Percentiles rank a stretch among this genome's conserved stretches.
phyloP scores from a whole-genome alignment of 2,797 vertebrate genomes.

The Gallinago stenura region DNA sequence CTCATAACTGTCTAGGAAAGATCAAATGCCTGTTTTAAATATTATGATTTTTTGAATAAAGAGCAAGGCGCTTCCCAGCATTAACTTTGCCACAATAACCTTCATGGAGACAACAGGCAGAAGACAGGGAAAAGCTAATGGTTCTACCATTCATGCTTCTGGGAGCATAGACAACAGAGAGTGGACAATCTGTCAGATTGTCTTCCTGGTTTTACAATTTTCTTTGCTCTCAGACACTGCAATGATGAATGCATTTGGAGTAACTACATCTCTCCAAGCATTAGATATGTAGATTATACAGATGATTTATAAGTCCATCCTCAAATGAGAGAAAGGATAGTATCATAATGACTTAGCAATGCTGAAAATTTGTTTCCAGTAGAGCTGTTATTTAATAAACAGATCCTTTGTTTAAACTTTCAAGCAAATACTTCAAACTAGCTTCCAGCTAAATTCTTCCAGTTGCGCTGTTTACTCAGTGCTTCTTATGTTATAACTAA shows the following conservation, averaged over 20 bases:
- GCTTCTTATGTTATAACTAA: constrained; percentile 8
- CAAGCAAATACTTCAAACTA: constrained; percentile 7
- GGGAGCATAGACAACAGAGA: neutral
- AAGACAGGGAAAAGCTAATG: neutral
- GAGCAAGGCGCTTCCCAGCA: neutral
- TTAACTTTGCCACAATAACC: neutral
- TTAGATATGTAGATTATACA: neutral
- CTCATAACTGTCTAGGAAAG: neutral
- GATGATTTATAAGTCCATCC: neutral
- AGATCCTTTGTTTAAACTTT: constrained; percentile 36
- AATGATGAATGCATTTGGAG: neutral
- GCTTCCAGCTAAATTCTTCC: constrained; percentile 40
- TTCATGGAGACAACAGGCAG: neutral
- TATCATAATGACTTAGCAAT: constrained; percentile 1
- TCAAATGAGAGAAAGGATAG: neutral
- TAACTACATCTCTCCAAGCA: neutral
- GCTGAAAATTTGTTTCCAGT: constrained; percentile 33
- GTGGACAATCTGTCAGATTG: neutral
- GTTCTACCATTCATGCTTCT: neutral
- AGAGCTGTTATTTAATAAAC: constrained; percentile 38
- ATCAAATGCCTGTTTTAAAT: neutral
- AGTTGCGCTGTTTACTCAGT: constrained; percentile 13
- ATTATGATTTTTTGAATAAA: neutral
- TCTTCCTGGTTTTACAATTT: neutral
- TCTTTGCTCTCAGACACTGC: neutral